Evolutionary conservation across 2,113 vertebrate genomes (phyloP).

Genomic region (Ploceus nigricollis): DNA sequence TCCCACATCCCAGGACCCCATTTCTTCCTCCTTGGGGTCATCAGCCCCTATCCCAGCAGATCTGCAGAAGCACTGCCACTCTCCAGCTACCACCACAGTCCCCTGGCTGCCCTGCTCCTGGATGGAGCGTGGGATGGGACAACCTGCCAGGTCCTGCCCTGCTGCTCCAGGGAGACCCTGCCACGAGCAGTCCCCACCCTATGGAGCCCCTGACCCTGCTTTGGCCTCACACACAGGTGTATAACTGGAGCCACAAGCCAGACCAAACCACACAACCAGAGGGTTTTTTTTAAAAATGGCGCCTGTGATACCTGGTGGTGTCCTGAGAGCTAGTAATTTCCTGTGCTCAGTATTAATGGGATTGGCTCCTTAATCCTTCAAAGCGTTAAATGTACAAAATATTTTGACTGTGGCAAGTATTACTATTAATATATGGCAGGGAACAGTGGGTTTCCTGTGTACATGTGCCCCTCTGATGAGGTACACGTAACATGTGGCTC

Average conservation of each 20-base stretch:
- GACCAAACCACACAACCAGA: background rate
- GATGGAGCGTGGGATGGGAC: background rate
- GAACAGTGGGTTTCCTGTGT: conserved; percentile 57
- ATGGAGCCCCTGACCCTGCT: background rate
- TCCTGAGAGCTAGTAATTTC: conserved; percentile 34
- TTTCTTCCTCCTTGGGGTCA: background rate
- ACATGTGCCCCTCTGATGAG: conserved; percentile 45
- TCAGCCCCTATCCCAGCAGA: background rate
- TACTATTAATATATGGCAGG: conserved; percentile 51
- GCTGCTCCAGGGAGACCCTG: background rate
- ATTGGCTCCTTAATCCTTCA: conserved; percentile 63
- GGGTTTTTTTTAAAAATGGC: background rate
- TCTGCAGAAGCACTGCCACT: background rate
- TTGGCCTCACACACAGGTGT: background rate
- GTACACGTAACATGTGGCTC: conserved; percentile 53
- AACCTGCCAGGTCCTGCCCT: background rate
- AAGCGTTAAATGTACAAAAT: conserved; percentile 37
- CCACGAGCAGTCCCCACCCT: rapidly evolving
- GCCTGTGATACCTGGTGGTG: background rate
- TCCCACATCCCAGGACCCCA: background rate
- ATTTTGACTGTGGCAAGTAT: conserved; percentile 56
- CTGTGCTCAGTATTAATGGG: conserved; percentile 40
- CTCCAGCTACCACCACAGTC: rapidly evolving
- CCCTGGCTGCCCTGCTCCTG: background rate
- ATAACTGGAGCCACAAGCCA: background rate